Base-by-base conservation (phyloP, 1,140 invertebrate species). In the Caerostris extrusa region DNA sequence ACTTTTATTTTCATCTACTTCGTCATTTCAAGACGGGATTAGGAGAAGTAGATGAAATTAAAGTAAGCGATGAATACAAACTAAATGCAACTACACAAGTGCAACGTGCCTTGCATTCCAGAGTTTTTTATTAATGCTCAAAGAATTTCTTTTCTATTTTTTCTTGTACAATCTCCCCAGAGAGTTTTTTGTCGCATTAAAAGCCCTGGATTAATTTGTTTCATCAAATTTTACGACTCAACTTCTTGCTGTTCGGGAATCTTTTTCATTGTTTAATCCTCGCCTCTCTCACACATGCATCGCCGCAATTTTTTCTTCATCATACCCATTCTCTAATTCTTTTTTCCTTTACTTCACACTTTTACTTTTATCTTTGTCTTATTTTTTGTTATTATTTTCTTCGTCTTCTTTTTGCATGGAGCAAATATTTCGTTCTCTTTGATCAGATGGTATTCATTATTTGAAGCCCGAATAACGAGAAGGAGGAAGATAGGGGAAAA, bases 161-260 rank as follows among this genome's bases (percentile, higher is more conserved):
- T 85, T 57, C 56, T 57, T 5, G 17, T 12, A 8, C 83, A 7
- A 19, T 34, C 55, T 56, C 56, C 14, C 34, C 17, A 14, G 17
- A 19, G 19, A 64, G 14, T 71, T 90, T 77, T 90, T 69, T 53
- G 10, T 69, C 67, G 53, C 67, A 90, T 90, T 90, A 90, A 90
- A 90, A 90, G 55, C 55, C 67, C 3, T 71, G 88, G 67, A 90
- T 90, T 90, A 90, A 90, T 90, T 90, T 90, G 88, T 90, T 90
- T 90, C 88, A 77, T 90, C 64, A 90, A 90, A 77, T 90, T 90
- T 90, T 90, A 90, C 88, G 88, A 90, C 64, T 67, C 3, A 50
- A 69, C 60, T 71, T 85, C 83, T 85, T 85, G 83, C 34, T 85
- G 7, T 88, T 64, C 17, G 61, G 61, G 19, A 64, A 53, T 88